Evolutionary conservation across 2,888 invertebrate species (phyloP), one percentile per base, ranked within the genome.

Genomic region (Spodoptera picta): DNA sequence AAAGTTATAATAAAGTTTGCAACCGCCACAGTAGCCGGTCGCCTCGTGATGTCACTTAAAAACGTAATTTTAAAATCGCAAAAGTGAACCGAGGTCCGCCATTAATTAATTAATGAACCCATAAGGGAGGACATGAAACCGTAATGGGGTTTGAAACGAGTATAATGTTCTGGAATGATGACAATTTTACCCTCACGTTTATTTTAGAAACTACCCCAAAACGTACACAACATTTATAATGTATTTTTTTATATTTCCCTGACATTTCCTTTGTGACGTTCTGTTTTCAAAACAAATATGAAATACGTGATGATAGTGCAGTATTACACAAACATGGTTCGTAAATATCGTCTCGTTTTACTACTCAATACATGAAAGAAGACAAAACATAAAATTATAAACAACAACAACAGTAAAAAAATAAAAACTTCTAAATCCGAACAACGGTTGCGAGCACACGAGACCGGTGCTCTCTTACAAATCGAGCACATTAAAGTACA

Each of bases 391-490:
- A 42, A 41, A 54, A 44, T 12, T 54, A 19, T 7, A 10, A n/a
- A 24, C 2, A 43, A 27, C 52, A 52, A 4, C n/a, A 6, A 10
- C 10, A 41, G 6, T 49, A 68, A 47, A 48, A 19, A 4, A 41
- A 10, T 27, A 60, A 50, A 23, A 68, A 60, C 11, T 47, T 19
- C 10, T 54, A 43, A 53, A 56, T 53, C 41, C 3, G 12, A 59
- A 45, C 48, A 11, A 49, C 49, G 47, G 49, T 63, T 44, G 49
- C 10, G 14, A 6, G 24, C 56, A 52, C 60, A 76, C 57, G 68
- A 72, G 68, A 72, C 73, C 60, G 53, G 58, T 50, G 55, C 14
- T 46, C 56, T 45, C 41, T 67, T 67, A 76, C 73, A 76, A 60
- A 62, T 76, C 57, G 68, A 76, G 74, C 68, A 62, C 54, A 52